phyloP scores from a whole-genome alignment of 2,113 vertebrate species.

The Pedetes capensis region DNA sequence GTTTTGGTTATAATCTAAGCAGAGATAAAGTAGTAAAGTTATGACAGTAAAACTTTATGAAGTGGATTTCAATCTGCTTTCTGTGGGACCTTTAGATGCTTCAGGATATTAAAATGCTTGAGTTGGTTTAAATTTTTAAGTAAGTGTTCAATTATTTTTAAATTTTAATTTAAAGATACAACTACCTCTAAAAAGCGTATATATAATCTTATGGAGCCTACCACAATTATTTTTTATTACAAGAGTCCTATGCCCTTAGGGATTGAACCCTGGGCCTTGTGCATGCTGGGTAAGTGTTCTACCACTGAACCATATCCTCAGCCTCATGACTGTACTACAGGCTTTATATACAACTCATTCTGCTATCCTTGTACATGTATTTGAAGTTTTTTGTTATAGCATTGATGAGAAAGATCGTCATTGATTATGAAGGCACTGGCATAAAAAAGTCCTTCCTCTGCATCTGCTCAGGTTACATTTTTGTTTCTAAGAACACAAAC shows the following conservation, averaged over 20 bases:
- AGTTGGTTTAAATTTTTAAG: slow-evolving; percentile 22
- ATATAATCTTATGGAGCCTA: not conserved
- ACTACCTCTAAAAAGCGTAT: not conserved
- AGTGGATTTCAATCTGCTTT: not conserved
- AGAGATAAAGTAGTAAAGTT: not conserved
- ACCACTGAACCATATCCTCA: no score
- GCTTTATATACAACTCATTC: no score
- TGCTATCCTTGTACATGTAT: not conserved
- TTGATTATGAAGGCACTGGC: not conserved
- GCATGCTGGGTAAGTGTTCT: no score
- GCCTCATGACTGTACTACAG: no score
- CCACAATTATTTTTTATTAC: slow-evolving; percentile 16
- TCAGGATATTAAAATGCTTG: not conserved
- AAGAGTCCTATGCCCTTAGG: not conserved
- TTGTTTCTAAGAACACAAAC: not conserved
- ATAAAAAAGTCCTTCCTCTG: not conserved
- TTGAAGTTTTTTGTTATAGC: not conserved
- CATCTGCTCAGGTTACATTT: not conserved
- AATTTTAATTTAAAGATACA: slow-evolving; percentile 10
- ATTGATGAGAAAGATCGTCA: slow-evolving; percentile 12
- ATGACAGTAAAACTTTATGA: not conserved
- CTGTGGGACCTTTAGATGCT: not conserved
- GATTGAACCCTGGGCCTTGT: no score
- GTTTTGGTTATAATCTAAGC: slow-evolving; percentile 19
- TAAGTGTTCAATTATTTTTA: not conserved